A percentile compares a stretch with the other conserved stretches of the same genome.
Evolutionary conservation across 2,113 vertebrate species (phyloP).

Genomic region (Chlorodrepanis virens): DNA sequence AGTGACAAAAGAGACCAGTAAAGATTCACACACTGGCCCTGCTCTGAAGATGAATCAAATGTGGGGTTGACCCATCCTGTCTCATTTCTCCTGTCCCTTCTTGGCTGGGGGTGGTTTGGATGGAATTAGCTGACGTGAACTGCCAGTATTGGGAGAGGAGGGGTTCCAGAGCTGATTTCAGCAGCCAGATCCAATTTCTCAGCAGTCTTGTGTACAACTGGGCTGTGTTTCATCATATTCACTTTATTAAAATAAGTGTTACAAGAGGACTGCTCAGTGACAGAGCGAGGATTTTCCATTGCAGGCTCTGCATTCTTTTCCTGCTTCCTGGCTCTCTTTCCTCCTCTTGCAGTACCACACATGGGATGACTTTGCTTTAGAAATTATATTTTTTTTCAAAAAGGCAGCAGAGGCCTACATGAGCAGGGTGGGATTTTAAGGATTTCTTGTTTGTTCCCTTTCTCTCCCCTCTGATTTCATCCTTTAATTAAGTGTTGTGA

Average conservation of each 20-base stretch:
- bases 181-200: not conserved
- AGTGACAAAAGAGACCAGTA: not conserved
- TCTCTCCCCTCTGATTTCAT: not conserved
- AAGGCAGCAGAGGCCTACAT: not conserved
- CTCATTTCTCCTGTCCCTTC: not conserved
- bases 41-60: not conserved
- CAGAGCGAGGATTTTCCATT: slow-evolving; percentile 30
- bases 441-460: not conserved
- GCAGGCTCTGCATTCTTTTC: not conserved
- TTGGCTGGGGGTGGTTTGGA: not conserved
- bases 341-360: not conserved
- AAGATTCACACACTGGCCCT: not conserved
- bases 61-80: not conserved
- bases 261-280: not conserved
- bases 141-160: not conserved
- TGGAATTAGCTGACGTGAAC: not conserved
- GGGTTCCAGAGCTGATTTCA: not conserved
- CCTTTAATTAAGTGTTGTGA: not conserved
- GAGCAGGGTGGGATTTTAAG: not conserved
- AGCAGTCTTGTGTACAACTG: not conserved
- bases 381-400: not conserved
- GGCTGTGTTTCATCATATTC: slow-evolving; percentile 15
- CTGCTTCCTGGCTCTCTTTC: not conserved
- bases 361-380: not conserved
- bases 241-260: slow-evolving; percentile 28